Evolutionary conservation across 2,888 invertebrate species (phyloP), one percentile per base, ranked within the genome.

Genomic region (Schrankia costaestrigalis): DNA sequence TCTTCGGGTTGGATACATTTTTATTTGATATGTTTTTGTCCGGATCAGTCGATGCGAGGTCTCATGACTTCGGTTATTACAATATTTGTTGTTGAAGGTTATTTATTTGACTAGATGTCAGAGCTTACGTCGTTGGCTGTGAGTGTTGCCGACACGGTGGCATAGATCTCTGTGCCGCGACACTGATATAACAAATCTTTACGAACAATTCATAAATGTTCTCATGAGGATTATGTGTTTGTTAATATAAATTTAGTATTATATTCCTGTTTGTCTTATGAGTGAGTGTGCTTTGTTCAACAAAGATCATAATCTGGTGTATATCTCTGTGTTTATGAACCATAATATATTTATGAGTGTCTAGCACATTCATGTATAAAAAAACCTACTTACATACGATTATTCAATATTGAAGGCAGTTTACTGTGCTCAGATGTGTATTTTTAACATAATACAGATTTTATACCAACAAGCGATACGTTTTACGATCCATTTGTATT

Each of bases 51-150:
- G 49, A 55, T 40, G 56, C 54, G 56, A 49, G 46, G 45, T 44
- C 45, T 61, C 50, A 48, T 61, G 58, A 63, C 67, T 57, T 63
- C 46, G 53, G 72, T 79, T 83, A 82, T 82, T 83, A 83, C 79
- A 82, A 84, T 83, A 84, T 84, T 84, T 83, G 84, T 81, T 81
- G 78, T 80, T 74, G 70, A 63, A 71, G 46, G 63, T 80, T 78
- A 81, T 82, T 84, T 83, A 84, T 83, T 75, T 76, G 73, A 73
- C 63, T 75, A 74, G 73, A 70, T 74, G 75, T 69, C 72, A 63
- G 65, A 47, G 62, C 50, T 71, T 65, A 69, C 48, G 60, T 59
- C 59, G 70, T 63, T 78, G 73, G 70, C 63, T 45, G 40, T 56
- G 61, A 56, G 32, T 70, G 69, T 57, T 52, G 62, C 52, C 41